Evolutionary conservation across 2,888 invertebrate species (phyloP), one percentile per base, ranked within the genome.

Genomic region (Drosophila mimetica): DNA sequence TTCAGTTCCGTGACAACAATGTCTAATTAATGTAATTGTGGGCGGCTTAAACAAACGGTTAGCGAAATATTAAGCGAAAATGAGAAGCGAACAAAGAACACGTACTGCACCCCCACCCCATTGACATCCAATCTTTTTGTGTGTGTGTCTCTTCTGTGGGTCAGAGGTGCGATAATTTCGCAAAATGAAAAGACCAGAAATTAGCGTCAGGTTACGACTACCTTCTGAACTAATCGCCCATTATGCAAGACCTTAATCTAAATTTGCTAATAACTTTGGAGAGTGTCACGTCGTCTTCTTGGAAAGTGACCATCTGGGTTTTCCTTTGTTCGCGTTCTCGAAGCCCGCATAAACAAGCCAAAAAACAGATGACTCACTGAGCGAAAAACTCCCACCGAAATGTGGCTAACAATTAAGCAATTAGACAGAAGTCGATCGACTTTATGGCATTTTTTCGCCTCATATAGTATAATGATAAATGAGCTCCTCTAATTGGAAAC

Each of bases 141-240:
- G 25, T 55, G 48, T 37, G 37, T 25, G 64, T 51, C 51, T 64
- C 65, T 22, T 55, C 18, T 48, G 46, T 59, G 64, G 64, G 64
- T 64, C 65, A 52, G 66, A 66, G 66, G 53, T 65, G 64, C 53
- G 64, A 65, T 65, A 65, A 65, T 65, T 65, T 25, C 44, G 46
- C 52, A 65, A 64, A 64, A 32, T 22, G 70, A 46, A 51, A 51
- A 51, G 42, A 52, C 58, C 46, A 59, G 47, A 70, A 58, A 69
- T 69, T 69, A 44, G 51, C 64, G 64, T 65, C 53, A 46, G 44
- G 53, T 53, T 65, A 53, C 46, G 44, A 28, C 44, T 30, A 42
- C 42, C n/a, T 30, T 14, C 18, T 25, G 39, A 18, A 50, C 50
- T 57, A 57, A 50, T 57, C 57, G 16, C 22, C 28, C 28, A 63